Evolutionary conservation across 2,113 vertebrate genomes (phyloP), one percentile per base, ranked within the genome.

Genomic region (Glaucidium brasilianum): DNA sequence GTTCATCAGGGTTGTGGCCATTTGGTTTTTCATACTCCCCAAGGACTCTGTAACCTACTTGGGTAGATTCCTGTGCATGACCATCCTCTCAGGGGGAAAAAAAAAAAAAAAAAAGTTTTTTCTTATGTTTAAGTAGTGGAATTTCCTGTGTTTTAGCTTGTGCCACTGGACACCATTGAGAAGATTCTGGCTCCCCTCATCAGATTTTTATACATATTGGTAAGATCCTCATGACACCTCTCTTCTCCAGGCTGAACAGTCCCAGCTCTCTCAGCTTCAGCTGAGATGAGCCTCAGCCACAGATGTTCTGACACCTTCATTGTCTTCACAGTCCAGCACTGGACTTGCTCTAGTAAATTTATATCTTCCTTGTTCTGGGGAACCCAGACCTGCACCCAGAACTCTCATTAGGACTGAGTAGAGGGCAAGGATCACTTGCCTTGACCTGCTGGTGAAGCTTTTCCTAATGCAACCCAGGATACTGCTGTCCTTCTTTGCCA

Each of bases 1-100:
- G 5, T 4, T 15, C 30, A 11, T 43, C 0, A 0, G 34, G 5
- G 5, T 37, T 63, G 12, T 27, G 23, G 10, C 21, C 35, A 14
- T 39, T 50, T 66, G 9, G 1, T 84, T 91, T 66, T 50, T 2
- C 50, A 75, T 53, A 75, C n/a, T 17, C n/a, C 15, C 39, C 21
- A 45, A 45, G 43, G 43, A 45, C 43, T 45, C 43, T 18, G 17
- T 45, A 45, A 45, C 4, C 4, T 39, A 8, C 10, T 19, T 22
- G 14, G 2, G 2, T 13, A 52, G 6, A 5, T 47, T 71, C 27
- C 18, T 37, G 8, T 21, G 22, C 43, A 14, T n/a, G 17, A 64
- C 1, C 25, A 32, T 2, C 14, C 49, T 32, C 4, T 74, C 4
- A 58, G 39, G 25, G 13, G 12, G 37, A 15, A 21, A 20, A 12